phyloP scores from a whole-genome alignment of 1,140 invertebrate species.

The Ctenoplectra terminalis region DNA sequence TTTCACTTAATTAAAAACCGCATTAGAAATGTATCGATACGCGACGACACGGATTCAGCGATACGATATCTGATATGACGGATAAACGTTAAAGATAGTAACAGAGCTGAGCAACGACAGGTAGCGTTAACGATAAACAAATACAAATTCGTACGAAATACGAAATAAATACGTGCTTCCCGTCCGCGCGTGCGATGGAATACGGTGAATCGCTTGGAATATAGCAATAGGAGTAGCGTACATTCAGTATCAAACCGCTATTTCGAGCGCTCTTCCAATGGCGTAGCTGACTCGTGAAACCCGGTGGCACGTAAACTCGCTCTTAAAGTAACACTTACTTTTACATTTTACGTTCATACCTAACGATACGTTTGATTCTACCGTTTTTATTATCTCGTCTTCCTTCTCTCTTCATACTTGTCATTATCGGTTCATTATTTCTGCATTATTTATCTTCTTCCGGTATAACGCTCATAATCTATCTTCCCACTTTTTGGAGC shows the following conservation, averaged over 20 bases:
- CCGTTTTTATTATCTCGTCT: background rate
- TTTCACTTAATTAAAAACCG: background rate
- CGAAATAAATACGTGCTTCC: conserved; percentile 48
- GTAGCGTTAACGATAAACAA: background rate
- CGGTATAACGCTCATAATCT: conserved; percentile 5
- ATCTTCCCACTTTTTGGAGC: background rate
- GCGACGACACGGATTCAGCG: background rate
- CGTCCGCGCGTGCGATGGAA: conserved; percentile 23
- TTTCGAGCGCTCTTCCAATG: conserved; percentile 51
- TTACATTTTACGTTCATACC: background rate
- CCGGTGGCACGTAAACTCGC: conserved; percentile 24
- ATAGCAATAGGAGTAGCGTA: conserved; percentile 41
- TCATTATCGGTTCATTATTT: conserved; percentile 10
- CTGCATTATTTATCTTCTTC: conserved; percentile 27
- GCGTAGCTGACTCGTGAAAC: conserved; percentile 42
- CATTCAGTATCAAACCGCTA: conserved; percentile 51
- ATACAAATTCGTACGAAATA: conserved; percentile 19
- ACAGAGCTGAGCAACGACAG: background rate
- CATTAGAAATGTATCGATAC: conserved; percentile 12
- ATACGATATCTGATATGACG: conserved; percentile 30
- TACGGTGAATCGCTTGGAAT: conserved; percentile 38
- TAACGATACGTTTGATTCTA: background rate
- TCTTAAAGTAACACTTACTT: background rate
- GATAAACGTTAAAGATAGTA: conserved; percentile 17
- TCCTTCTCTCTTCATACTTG: background rate